phyloP scores from a whole-genome alignment of 1,140 invertebrate genomes.

The Lepidotrigona ventralis region DNA sequence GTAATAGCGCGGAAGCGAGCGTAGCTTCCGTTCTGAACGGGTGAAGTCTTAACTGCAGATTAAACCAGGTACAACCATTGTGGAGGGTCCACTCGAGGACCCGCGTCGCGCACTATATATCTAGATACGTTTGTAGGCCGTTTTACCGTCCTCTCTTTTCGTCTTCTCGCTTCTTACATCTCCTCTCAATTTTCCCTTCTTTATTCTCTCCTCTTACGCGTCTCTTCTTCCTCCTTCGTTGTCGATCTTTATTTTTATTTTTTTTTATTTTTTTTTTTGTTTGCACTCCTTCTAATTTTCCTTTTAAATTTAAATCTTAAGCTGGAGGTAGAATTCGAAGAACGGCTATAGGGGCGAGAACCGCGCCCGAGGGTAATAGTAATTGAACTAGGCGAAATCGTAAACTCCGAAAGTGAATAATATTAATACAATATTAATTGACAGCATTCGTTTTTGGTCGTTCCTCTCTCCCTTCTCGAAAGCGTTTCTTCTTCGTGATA shows the following conservation, averaged over 20 bases:
- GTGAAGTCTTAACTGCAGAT: constrained; percentile 54
- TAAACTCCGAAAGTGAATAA: constrained; percentile 19
- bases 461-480: constrained; percentile 28
- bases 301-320: constrained; percentile 13
- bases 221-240: constrained; percentile 39
- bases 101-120: constrained; percentile 17
- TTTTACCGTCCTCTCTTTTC: constrained; percentile 24
- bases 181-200: not conserved
- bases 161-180: not conserved
- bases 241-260: constrained; percentile 35
- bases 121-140: constrained; percentile 55
- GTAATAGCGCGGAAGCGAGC: constrained; percentile 15
- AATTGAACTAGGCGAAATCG: constrained; percentile 65
- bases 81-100: constrained; percentile 18
- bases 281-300: not conserved
- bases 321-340: constrained; percentile 57
- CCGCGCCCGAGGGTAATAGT: constrained; percentile 52
- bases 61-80: constrained; percentile 64
- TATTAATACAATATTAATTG: constrained; percentile 70
- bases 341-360: constrained; percentile 54
- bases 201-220: not conserved
- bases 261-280: not conserved
- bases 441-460: constrained; percentile 75
- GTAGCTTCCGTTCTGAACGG: constrained; percentile 21
- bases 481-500: not conserved